Evolutionary conservation across 1,140 invertebrate species (phyloP).

Genomic region (Acarapis woodi): DNA sequence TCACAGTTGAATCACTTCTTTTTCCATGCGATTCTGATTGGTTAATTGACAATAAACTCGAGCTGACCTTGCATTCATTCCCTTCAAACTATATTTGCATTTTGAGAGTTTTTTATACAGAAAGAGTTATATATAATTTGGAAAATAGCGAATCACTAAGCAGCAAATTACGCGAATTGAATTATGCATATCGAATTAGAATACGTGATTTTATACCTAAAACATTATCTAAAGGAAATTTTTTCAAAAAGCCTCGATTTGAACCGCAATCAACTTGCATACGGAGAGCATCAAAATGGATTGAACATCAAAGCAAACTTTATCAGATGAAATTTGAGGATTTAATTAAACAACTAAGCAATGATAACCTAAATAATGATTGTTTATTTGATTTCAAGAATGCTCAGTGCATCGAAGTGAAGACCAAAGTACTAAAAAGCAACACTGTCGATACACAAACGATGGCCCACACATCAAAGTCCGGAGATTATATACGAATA

Average conservation of each 20-base stretch:
- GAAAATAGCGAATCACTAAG: not conserved
- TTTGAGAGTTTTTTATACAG: slow-evolving; percentile 5
- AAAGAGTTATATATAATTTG: not conserved
- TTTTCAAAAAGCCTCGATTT: slow-evolving; percentile 9
- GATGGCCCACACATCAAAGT: slow-evolving; percentile 6
- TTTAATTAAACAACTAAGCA: too few relatives aligned
- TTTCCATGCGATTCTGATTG: slow-evolving; percentile 7
- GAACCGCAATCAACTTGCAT: slow-evolving; percentile 3
- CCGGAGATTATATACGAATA: slow-evolving; percentile 8
- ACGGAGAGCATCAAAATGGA: slow-evolving; percentile 4
- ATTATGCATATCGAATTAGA: too few relatives aligned
- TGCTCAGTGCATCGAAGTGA: slow-evolving; percentile 9
- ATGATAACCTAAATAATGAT: not conserved
- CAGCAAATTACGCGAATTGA: not conserved
- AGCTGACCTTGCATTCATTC: slow-evolving; percentile 6
- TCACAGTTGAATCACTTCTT: slow-evolving; percentile 6
- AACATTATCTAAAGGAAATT: slow-evolving; percentile 2
- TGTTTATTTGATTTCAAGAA: slow-evolving; percentile 4
- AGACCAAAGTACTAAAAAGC: not conserved
- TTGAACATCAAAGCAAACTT: slow-evolving; percentile 1
- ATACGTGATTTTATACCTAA: slow-evolving; percentile 8
- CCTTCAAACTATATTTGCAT: slow-evolving; percentile 3
- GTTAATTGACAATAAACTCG: slow-evolving; percentile 6
- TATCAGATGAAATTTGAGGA: too few relatives aligned
- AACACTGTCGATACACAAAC: slow-evolving; percentile 1